Base-by-base conservation (phyloP, 2,113 vertebrate species). In the Cricetomys ansorgei region DNA sequence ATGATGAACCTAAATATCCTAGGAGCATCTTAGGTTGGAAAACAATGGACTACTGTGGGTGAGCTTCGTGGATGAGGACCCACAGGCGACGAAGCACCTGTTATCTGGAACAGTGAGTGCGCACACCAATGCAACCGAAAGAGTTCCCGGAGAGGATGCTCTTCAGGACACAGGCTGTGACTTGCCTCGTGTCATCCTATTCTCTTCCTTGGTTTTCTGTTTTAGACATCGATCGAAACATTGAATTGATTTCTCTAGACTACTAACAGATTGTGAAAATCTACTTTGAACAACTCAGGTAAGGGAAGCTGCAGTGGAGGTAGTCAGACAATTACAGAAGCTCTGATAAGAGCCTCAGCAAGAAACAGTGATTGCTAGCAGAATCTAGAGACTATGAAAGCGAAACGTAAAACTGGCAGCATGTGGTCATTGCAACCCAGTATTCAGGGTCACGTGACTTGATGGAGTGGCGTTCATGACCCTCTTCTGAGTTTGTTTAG, bases 281-380 rank as follows among this genome's bases (percentile, higher is more conserved):
- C 86, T 23, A 73, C n/a, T 94, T 48, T 67, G 57, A 88, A 85
- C 72, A 80, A 15, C 31, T 84, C 40, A 92, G 84, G 85, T 92
- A 94, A 96, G 62, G 16, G 37, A 94, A 93, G 23, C 25, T 57
- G 3, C 12, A 43, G 17, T 27, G 4, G 7, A 59, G 29, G n/a
- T 12, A 81, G 92, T 50, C 79, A 85, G 83, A 90, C 13, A 81
- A 45, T 29, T 25, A 1, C 81, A 67, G 23, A n/a, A 23, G 7
- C 40, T 55, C 16, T 45, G 75, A 0, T 12, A 69, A 80, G n/a
- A 88, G 29, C 29, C 25, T 45, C 57, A 6, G 37, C 53, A 79
- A 86, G 70, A 81, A 86, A 92, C 64, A 53, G 48, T 29, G 13
- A 3, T 1, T 80, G 25, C 12, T 88, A 67, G 48, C 53, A 50